phyloP scores from a whole-genome alignment of 1,140 invertebrate species.

The Delia radicum region DNA sequence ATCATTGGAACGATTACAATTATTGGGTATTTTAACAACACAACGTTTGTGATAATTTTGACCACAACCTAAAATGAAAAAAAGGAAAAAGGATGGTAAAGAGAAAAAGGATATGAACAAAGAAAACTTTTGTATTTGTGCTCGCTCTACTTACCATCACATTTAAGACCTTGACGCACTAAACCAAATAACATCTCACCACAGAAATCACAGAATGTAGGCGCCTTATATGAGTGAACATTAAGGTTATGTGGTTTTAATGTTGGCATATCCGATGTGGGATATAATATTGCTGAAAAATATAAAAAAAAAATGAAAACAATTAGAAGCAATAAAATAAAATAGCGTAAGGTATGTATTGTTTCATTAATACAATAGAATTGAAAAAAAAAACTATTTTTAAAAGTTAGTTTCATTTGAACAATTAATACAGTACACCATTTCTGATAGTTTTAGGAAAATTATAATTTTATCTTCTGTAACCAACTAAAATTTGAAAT shows the following conservation, averaged over 20 bases:
- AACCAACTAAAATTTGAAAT: too few relatives aligned
- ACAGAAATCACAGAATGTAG: slow-evolving; percentile 99
- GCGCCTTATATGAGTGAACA: slow-evolving; percentile 97
- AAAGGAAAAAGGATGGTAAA: not conserved
- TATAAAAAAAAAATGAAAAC: not conserved
- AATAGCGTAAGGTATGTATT: too few relatives aligned
- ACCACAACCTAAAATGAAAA: slow-evolving; percentile 75
- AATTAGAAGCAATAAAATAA: not conserved
- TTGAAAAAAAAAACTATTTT: too few relatives aligned
- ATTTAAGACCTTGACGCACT: slow-evolving; percentile 96
- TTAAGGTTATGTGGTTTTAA: slow-evolving; percentile 86
- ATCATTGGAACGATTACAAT: slow-evolving; percentile 68
- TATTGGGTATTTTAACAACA: slow-evolving; percentile 97
- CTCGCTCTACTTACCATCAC: slow-evolving; percentile 74
- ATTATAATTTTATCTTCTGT: too few relatives aligned
- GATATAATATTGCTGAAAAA: slow-evolving; percentile 63
- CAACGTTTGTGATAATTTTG: slow-evolving; percentile 98
- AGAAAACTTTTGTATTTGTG: not conserved
- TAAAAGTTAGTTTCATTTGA: too few relatives aligned
- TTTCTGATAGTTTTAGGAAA: too few relatives aligned
- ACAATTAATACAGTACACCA: too few relatives aligned
- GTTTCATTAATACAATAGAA: too few relatives aligned
- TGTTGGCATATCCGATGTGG: slow-evolving; percentile 67
- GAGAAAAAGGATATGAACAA: not conserved
- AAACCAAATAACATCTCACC: slow-evolving; percentile 99